A percentile compares a stretch with the other conserved stretches of the same genome.
These are phyloP conservation scores for Yponomeuta malinellus DNA, from an alignment of 2,888 invertebrate species.

Conservation along the genomic window DNA sequence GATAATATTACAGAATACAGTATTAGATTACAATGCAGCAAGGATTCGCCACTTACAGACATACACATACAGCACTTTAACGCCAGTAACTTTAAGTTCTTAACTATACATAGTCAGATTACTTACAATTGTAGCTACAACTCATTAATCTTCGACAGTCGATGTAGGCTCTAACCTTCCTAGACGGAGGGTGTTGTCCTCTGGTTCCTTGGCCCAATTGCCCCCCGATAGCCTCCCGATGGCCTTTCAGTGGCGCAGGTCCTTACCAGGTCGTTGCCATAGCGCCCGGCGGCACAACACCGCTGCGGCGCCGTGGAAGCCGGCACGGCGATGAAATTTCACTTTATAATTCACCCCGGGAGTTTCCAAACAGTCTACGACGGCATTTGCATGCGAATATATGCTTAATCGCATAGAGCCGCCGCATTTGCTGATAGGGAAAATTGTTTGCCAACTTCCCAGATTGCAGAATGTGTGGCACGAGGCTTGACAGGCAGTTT, in stretches of 20 bases:
- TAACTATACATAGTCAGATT: too few relatives aligned
- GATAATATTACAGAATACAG: too few relatives aligned
- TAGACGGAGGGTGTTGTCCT: neutral
- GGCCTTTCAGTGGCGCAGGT: too few relatives aligned
- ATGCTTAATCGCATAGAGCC: neutral
- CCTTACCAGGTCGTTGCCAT: conserved; percentile 40
- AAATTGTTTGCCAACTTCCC: neutral
- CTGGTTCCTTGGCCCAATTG: neutral
- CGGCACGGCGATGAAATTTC: neutral
- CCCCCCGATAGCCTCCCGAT: neutral
- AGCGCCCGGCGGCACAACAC: conserved; percentile 43
- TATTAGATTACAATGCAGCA: too few relatives aligned
- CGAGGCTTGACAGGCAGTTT: too few relatives aligned
- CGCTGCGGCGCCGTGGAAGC: conserved; percentile 4
- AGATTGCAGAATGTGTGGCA: neutral
- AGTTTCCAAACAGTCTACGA: neutral
- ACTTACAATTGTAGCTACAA: neutral
- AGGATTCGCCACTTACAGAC: too few relatives aligned
- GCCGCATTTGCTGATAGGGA: neutral
- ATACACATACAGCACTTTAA: too few relatives aligned
- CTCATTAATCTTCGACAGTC: neutral
- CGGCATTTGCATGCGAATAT: neutral
- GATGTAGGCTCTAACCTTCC: neutral
- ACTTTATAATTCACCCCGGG: neutral
- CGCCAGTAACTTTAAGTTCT: too few relatives aligned